phyloP scores from a whole-genome alignment of 2,113 vertebrate genomes.

The Ceyx margarethae region DNA sequence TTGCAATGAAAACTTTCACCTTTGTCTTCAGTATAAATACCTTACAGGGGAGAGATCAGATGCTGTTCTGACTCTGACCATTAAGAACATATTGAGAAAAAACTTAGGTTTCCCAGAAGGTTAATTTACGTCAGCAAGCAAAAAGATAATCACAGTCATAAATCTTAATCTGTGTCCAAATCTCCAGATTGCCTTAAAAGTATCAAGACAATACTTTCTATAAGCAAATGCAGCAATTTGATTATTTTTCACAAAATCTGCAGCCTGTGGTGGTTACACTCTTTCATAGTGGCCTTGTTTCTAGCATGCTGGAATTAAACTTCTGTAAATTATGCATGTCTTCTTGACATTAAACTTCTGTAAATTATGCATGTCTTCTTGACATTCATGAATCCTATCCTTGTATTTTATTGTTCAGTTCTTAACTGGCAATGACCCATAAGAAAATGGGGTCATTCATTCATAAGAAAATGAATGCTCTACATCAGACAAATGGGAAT shows the following conservation, averaged over 20 bases:
- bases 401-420: slow-evolving; percentile 14
- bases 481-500: slow-evolving; percentile 21
- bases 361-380: neutral
- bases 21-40: slow-evolving; percentile 53
- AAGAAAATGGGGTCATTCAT: neutral
- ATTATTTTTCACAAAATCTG: neutral
- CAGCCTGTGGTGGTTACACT: neutral
- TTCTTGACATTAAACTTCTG: neutral
- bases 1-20: slow-evolving; percentile 16
- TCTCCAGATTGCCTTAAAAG: slow-evolving; percentile 22
- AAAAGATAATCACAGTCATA: slow-evolving; percentile 70
- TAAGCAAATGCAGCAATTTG: neutral
- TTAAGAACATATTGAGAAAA: slow-evolving; percentile 74
- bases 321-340: neutral
- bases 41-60: slow-evolving; percentile 54
- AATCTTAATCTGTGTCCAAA: slow-evolving; percentile 42
- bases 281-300: neutral
- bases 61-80: slow-evolving; percentile 70
- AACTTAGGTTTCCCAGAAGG: slow-evolving; percentile 76
- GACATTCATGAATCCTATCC: neutral
- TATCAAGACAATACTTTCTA: neutral
- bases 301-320: neutral
- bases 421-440: neutral
- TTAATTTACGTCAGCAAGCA: slow-evolving; percentile 77
- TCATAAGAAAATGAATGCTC: neutral